phyloP scores from a whole-genome alignment of 2,797 vertebrate genomes.

The Pteronotus mesoamericanus region DNA sequence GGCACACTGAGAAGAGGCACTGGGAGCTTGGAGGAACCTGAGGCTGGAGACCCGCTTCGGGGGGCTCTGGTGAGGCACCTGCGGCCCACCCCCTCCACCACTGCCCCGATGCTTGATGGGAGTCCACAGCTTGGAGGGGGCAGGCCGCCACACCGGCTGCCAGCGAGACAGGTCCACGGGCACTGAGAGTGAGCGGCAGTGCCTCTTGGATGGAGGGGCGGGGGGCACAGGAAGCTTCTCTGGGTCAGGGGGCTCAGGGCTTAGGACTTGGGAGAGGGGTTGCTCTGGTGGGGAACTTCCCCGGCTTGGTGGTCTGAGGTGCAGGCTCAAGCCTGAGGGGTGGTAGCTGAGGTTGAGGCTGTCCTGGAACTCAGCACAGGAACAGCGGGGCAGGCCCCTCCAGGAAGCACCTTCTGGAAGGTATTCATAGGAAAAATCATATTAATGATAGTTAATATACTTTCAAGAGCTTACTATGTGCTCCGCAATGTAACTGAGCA shows the following conservation, averaged over 20 bases:
- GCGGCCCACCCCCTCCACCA: conserved; percentile 84
- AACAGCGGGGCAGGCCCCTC: conserved; percentile 86
- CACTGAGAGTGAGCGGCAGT: conserved; percentile 92
- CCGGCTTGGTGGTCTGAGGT: conserved; percentile 81
- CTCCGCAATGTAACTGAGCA: not conserved
- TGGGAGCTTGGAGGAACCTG: conserved; percentile 87
- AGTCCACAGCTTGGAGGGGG: conserved; percentile 93
- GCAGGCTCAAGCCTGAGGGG: conserved; percentile 87
- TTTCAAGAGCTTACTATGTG: not conserved
- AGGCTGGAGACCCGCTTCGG: conserved; percentile 83
- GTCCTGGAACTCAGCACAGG: conserved; percentile 88
- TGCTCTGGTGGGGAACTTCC: conserved; percentile 70
- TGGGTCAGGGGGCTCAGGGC: conserved; percentile 72
- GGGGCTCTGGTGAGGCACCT: conserved; percentile 80
- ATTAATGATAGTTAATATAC: conserved; percentile 32
- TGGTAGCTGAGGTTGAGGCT: conserved; percentile 87
- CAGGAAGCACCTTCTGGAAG: conserved; percentile 90
- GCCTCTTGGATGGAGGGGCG: conserved; percentile 87
- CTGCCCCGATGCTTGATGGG: conserved; percentile 90
- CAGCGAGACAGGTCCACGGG: conserved; percentile 93
- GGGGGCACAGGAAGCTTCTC: conserved; percentile 78
- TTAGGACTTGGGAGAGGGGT: conserved; percentile 83
- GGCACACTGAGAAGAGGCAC: conserved; percentile 88
- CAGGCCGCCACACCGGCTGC: conserved; percentile 92
- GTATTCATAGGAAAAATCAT: conserved; percentile 54